phyloP scores from a whole-genome alignment of 2,113 vertebrate species.

The Trinectes maculatus region DNA sequence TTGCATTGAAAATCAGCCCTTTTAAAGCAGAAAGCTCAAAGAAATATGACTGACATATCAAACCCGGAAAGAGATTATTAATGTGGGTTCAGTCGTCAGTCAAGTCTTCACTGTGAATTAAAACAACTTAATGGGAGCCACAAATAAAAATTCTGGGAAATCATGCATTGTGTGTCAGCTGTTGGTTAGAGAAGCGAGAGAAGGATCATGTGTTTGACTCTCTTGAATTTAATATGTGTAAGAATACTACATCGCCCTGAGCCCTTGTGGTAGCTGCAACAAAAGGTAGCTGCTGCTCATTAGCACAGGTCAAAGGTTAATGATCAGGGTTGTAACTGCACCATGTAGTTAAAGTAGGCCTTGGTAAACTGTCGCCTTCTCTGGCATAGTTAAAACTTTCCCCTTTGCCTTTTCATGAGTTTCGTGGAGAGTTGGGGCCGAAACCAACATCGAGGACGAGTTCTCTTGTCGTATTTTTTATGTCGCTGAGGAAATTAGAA shows the following conservation, averaged over 20 bases:
- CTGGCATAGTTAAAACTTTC: not conserved
- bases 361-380: too few relatives aligned
- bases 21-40: not conserved
- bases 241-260: too few relatives aligned
- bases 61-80: too few relatives aligned
- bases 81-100: not conserved
- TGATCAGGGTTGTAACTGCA: not conserved
- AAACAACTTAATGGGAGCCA: not conserved
- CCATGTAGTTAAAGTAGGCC: too few relatives aligned
- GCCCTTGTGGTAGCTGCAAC: too few relatives aligned
- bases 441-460: not conserved
- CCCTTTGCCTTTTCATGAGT: not conserved
- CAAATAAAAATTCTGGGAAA: not conserved
- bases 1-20: not conserved
- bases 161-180: too few relatives aligned
- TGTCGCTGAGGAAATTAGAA: slow-evolving; percentile 23
- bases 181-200: slow-evolving; percentile 2
- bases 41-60: not conserved
- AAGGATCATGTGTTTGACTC: too few relatives aligned
- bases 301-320: not conserved
- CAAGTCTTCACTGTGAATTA: not conserved
- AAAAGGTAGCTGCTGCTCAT: not conserved
- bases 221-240: too few relatives aligned
- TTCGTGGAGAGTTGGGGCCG: not conserved
- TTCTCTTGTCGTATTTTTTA: slow-evolving; percentile 5